Base-by-base conservation (phyloP, 2,888 invertebrate genomes). In the Melanargia galathea region DNA sequence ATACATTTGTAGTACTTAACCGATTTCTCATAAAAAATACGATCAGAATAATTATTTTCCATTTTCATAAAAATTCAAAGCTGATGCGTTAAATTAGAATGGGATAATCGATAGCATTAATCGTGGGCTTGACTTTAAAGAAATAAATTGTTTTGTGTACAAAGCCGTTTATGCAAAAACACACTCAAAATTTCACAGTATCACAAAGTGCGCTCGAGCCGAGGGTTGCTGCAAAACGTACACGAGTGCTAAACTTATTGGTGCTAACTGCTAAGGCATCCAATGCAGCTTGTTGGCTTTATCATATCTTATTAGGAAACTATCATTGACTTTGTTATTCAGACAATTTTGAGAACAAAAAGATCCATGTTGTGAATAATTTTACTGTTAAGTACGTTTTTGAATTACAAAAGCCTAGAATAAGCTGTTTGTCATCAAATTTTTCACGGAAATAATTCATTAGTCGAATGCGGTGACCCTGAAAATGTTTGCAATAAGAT, bases 291-390 rank as follows among this genome's bases (percentile, higher is more conserved):
- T 38, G 26, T 59, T 65, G 64, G 65, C 59, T 63, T 48, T 55
- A 68, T 60, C 65, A 68, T 64, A 68, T 67, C 67, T 58, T n/a
- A n/a, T n/a, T 16, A 54, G 7, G 7, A 30, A 30, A 30, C 30
- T 7, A 6, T 30, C 6, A 30, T 30, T 8, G 30, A 30, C 1
- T 7, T 5, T 8, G 8, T 30, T 30, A 7, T 30, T 30, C 30
- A 30, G 30, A 1, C 7, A 43, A 43, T 43, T 43, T 43, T 43
- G 43, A 43, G 18, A 18, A 43, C 8, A 10, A 18, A 18, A 43
- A 48, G 22, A 24, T 24, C 24, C 13, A n/a, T 2, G n/a, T 48
- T 46, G 46, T 46, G 5, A 45, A 22, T 22, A 22, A 46, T 20
- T 20, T 13, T 13, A 3, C 1, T 22, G 16, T n/a, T n/a, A n/a